These are phyloP conservation scores for Eulemur rubriventer DNA, from an alignment of 2,797 vertebrate genomes.

Conservation along the genomic window DNA sequence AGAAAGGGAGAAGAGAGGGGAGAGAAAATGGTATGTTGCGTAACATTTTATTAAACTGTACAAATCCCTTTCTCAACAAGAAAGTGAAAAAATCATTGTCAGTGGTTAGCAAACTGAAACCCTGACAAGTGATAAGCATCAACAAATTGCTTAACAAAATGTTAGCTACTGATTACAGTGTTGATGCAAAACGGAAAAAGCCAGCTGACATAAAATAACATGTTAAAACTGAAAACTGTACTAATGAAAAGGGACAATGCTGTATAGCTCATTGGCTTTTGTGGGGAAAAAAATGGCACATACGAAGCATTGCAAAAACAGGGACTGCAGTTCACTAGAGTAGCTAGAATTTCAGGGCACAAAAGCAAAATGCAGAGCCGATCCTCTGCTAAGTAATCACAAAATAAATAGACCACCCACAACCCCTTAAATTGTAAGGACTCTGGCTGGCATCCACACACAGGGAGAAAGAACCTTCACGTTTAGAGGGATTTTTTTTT, in stretches of 20 bases:
- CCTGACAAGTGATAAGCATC: slow-evolving; percentile 77
- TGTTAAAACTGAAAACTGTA: slow-evolving; percentile 72
- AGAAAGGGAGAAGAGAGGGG: background rate
- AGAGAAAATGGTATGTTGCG: background rate
- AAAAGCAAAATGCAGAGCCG: slow-evolving; percentile 20
- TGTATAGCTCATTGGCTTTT: slow-evolving; percentile 71
- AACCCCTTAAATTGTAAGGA: background rate
- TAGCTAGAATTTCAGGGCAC: background rate
- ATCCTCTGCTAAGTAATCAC: slow-evolving; percentile 7
- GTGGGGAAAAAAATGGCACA: slow-evolving; percentile 32
- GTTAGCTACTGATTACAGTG: slow-evolving; percentile 76
- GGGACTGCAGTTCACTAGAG: background rate
- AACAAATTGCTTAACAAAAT: slow-evolving; percentile 81
- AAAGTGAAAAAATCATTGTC: slow-evolving; percentile 58
- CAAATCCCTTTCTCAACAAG: slow-evolving; percentile 62
- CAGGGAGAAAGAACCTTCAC: background rate
- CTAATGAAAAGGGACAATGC: slow-evolving; percentile 77
- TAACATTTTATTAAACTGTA: slow-evolving; percentile 39
- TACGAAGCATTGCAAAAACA: slow-evolving; percentile 53
- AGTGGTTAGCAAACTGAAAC: slow-evolving; percentile 77
- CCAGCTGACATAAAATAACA: slow-evolving; percentile 78
- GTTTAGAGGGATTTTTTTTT: background rate
- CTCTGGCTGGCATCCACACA: background rate
- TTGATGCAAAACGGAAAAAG: slow-evolving; percentile 71
- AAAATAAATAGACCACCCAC: background rate